Evolutionary conservation across 2,797 vertebrate genomes (phyloP), one percentile per base, ranked within the genome.

Genomic region (Pipistrellus pygmaeus): DNA sequence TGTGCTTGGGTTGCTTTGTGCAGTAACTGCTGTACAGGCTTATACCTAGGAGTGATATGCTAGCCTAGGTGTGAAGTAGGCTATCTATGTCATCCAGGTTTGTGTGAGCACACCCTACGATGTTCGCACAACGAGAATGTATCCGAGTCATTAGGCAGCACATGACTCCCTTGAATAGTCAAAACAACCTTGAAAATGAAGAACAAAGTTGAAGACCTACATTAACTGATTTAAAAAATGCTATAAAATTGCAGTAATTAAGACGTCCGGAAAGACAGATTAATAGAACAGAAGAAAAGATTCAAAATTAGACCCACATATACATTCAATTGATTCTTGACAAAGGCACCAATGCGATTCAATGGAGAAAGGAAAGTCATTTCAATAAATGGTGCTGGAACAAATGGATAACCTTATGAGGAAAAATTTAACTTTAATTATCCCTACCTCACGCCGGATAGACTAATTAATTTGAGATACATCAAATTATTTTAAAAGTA

Each of bases 141-240:
- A 81, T 13, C 18, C 10, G 3, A 20, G 18, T 21, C 27, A 13
- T 62, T n/a, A 64, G 30, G 27, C 6, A 64, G 38, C 57, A 64
- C 38, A 21, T 7, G 17, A n/a, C 38, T 62, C 76, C 10, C 38
- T 21, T 68, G 64, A 85, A 94, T 53, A 48, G 25, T 51, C 30
- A 69, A 81, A 91, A 75, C 7, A 64, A 66, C 81, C 66, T 57
- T 94, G 62, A 76, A 92, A 88, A 72, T n/a, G 44, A 95, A 83
- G 62, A 78, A 64, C n/a, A 55, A 91, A 93, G 62, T 23, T 80
- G 35, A 41, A 89, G 35, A 66, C 48, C 21, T 41, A 88, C 2
- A 77, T 32, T 62, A 62, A 92, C 4, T 32, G 69, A 71, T 35
- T 73, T n/a, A 93, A 64, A 85, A 93, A 78, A 25, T 48, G 20